Evolutionary conservation across 2,888 invertebrate genomes (phyloP).

Genomic region (Timema cristinae): DNA sequence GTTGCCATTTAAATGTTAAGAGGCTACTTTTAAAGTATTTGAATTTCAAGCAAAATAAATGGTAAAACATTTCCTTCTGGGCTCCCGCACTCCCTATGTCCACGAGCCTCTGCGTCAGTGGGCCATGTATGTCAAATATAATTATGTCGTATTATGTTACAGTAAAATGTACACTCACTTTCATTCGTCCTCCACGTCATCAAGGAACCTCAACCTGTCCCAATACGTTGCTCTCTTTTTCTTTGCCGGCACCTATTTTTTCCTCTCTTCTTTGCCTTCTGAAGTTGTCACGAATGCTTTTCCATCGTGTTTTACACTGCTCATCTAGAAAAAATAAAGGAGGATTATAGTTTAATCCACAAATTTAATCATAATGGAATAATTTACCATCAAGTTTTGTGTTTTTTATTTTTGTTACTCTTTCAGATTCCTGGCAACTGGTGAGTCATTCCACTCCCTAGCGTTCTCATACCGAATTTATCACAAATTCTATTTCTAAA

Average conservation of each 20-base stretch:
- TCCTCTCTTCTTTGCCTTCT: not conserved
- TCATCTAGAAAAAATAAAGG: not conserved
- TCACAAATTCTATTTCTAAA: not conserved
- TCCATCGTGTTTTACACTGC: conserved; percentile 4
- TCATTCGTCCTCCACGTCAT: conserved; percentile 5
- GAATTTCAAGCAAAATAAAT: no score
- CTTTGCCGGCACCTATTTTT: not conserved
- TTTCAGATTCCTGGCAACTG: conserved; percentile 18
- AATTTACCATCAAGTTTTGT: not conserved
- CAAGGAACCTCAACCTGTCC: conserved; percentile 8
- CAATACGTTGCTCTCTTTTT: conserved; percentile 4
- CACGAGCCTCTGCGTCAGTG: no score
- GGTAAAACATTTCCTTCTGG: no score
- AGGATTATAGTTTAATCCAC: no score
- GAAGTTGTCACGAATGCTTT: conserved; percentile 2
- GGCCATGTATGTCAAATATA: no score
- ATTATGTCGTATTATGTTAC: no score
- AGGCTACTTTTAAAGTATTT: no score
- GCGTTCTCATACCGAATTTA: conserved; percentile 8
- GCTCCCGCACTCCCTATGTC: no score
- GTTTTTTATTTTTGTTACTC: not conserved
- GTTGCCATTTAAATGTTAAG: no score
- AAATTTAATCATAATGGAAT: no score
- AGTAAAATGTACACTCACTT: no score
- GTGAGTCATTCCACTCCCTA: conserved; percentile 9